A percentile compares a stretch with the other conserved stretches of the same genome.
phyloP scores from a whole-genome alignment of 1,140 invertebrate species.

The Drosophila sproati region DNA sequence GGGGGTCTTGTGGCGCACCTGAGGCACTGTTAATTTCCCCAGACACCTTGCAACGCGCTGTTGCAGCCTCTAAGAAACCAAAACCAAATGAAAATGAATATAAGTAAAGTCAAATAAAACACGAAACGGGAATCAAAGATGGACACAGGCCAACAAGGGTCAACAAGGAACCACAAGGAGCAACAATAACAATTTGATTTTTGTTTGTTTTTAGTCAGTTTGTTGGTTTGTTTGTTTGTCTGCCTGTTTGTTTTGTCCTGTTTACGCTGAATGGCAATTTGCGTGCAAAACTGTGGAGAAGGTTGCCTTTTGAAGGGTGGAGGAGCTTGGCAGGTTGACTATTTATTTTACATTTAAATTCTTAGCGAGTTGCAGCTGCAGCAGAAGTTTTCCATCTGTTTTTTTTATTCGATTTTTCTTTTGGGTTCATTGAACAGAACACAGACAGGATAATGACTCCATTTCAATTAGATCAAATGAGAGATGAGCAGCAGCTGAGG shows the following conservation, averaged over 20 bases:
- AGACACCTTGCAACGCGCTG: conserved; percentile 62
- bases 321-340: not conserved
- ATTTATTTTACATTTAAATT: conserved; percentile 41
- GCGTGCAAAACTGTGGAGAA: not conserved
- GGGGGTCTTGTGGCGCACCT: conserved; percentile 37
- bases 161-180: conserved; percentile 31
- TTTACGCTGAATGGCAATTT: conserved; percentile 3
- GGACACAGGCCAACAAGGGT: conserved; percentile 14
- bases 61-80: conserved; percentile 36
- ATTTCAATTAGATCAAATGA: conserved; percentile 28
- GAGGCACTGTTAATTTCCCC: conserved; percentile 77
- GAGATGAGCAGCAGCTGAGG: not conserved
- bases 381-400: conserved; percentile 10
- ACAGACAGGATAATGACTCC: conserved; percentile 45
- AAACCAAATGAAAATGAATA: conserved; percentile 63
- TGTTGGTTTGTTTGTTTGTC: conserved; percentile 42
- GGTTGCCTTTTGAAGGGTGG: too few relatives aligned
- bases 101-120: conserved; percentile 56
- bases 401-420: not conserved
- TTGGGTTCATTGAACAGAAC: conserved; percentile 43
- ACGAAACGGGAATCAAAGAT: conserved; percentile 24
- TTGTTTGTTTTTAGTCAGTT: conserved; percentile 60
- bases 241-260: conserved; percentile 44
- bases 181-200: conserved; percentile 74
- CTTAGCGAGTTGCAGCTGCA: conserved; percentile 36